phyloP scores from a whole-genome alignment of 2,888 invertebrate species.

The Rotaria magnacalcarata region DNA sequence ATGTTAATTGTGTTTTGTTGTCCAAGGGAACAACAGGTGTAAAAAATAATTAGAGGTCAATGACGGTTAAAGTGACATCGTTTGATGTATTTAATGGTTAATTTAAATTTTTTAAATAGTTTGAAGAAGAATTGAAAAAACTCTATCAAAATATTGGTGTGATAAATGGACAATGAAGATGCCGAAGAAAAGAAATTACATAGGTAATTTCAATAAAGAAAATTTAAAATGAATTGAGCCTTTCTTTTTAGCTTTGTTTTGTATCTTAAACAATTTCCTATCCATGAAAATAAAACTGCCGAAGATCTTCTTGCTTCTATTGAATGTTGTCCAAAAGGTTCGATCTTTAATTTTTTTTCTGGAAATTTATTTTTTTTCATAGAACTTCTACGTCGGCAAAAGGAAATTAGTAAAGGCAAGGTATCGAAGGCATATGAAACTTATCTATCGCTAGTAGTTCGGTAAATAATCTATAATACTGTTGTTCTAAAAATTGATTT shows the following conservation, averaged over 20 bases:
- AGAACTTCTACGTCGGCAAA: constrained; percentile 23
- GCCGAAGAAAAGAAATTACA: constrained; percentile 4
- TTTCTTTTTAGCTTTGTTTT: background rate
- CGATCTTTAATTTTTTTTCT: background rate
- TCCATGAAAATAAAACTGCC: background rate
- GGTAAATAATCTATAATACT: background rate
- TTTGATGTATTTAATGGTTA: too few relatives aligned
- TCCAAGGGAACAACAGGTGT: too few relatives aligned
- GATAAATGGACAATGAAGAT: constrained; percentile 31
- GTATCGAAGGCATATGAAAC: background rate
- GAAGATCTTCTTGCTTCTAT: constrained; percentile 10
- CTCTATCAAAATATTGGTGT: constrained; percentile 29
- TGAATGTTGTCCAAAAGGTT: constrained; percentile 27
- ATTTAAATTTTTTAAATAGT: background rate
- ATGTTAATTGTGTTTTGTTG: too few relatives aligned
- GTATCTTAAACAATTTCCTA: constrained; percentile 11
- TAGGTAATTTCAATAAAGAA: background rate
- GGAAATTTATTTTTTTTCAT: background rate
- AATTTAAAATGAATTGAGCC: background rate
- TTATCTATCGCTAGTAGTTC: background rate
- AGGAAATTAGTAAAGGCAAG: constrained; percentile 30
- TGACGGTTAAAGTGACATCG: too few relatives aligned
- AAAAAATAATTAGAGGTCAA: too few relatives aligned
- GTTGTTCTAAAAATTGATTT: background rate
- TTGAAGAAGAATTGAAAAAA: constrained; percentile 5